Conservation (phyloP, 2,113 vertebrate species). For the Trogon surrucura region DNA sequence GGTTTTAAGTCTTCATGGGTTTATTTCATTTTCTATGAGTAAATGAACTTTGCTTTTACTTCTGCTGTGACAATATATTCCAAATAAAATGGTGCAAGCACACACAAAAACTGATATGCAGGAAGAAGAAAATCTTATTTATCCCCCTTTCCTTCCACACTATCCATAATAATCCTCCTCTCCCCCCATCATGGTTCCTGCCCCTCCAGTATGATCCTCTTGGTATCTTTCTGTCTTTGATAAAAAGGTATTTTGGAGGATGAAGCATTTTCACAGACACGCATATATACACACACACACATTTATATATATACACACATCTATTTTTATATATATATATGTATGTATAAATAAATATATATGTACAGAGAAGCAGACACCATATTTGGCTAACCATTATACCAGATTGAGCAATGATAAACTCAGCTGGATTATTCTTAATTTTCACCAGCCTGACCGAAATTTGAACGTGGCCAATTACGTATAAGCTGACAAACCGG, state of each 20-base stretch:
- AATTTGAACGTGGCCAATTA: neutral
- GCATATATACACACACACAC: accelerated
- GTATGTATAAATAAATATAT: neutral
- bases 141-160: neutral
- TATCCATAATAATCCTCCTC: neutral
- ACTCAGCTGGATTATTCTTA: slow-evolving; percentile 38
- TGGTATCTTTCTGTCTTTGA: neutral
- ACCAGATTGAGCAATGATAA: neutral
- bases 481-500: slow-evolving; percentile 17
- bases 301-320: neutral
- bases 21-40: neutral
- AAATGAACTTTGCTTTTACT: slow-evolving; percentile 16
- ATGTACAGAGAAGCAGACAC: neutral
- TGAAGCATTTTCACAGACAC: neutral
- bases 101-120: neutral
- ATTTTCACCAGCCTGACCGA: neutral
- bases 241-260: neutral
- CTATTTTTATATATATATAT: neutral
- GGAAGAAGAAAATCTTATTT: neutral
- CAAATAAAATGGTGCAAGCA: neutral
- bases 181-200: neutral
- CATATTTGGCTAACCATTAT: neutral
- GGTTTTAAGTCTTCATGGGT: slow-evolving; percentile 25
- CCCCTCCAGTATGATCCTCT: neutral
- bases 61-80: neutral